Evolutionary conservation across 2,113 vertebrate genomes (phyloP).

Genomic region (Telmatochromis brachygnathus): DNA sequence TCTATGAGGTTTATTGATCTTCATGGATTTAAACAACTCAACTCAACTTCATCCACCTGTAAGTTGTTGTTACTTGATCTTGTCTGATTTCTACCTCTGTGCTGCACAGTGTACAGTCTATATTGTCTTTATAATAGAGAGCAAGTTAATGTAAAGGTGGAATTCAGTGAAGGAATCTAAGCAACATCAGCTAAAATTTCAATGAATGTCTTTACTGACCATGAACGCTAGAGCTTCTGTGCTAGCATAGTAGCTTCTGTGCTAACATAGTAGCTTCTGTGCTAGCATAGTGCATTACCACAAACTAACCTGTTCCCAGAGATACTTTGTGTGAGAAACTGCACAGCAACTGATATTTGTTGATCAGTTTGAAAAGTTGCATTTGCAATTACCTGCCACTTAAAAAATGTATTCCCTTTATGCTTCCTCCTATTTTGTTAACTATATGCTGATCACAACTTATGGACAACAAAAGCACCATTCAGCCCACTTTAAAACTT

Average conservation of each 20-base stretch:
- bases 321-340: neutral
- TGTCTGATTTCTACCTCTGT: neutral
- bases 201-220: neutral
- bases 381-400: neutral
- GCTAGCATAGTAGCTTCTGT: neutral
- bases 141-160: neutral
- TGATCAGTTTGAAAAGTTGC: neutral
- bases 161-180: neutral
- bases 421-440: neutral
- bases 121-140: neutral
- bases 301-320: neutral
- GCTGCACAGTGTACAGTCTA: neutral
- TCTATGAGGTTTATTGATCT: neutral
- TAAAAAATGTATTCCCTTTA: neutral
- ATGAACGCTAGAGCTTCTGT: neutral
- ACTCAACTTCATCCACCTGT: neutral
- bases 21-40: neutral
- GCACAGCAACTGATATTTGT: neutral
- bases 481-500: neutral
- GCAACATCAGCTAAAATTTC: neutral
- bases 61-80: neutral
- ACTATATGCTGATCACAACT: neutral
- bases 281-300: neutral
- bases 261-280: no score
- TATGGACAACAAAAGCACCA: neutral